Base-by-base conservation (phyloP, 2,797 vertebrate genomes). In the Hyperoplus lanceolatus region DNA sequence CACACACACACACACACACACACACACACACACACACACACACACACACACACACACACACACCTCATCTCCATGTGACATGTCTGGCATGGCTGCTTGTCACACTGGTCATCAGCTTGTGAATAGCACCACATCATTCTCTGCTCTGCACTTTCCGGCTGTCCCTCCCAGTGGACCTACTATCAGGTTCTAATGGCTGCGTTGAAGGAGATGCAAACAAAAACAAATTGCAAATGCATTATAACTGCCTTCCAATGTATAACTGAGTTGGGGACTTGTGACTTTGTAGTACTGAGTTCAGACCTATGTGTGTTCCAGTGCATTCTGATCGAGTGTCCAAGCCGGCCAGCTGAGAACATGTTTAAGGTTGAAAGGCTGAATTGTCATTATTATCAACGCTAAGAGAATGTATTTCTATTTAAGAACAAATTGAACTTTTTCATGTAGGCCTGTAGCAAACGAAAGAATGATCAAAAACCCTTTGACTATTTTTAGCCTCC, bases 21-120 rank as follows among this genome's bases (percentile, higher is more conserved):
- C 29, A 29, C 29, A 29, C 29, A 29, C 29, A 29, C 29, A 21
- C 1, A 21, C 1, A 21, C 21, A 29, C 2, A 29, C 29, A 29
- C 29, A 29, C 2, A 29, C 29, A 29, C 53, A 13, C 48, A 49
- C 53, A 41, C 36, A 58, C 46, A 59, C 63, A 63, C 1, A 75
- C 16, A 49, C 64, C 50, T 67, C 79, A 67, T 80, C 59, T 66
- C 55, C 82, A 87, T 85, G 89, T 85, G 85, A 88, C 73, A 77
- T 53, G 75, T 75, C 72, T 82, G 77, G 69, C 68, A 70, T 16
- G 65, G 50, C 55, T 70, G 68, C 59, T 87, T 74, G 73, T 79
- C 81, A 85, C 73, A 62, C 15, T 70, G 74, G 73, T 69, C 75
- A 62, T 78, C 74, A 42, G 65, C 80, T 70, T 73, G 72, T 67